Evolutionary conservation across 2,888 invertebrate species (phyloP).

Genomic region (Clanis bilineata): DNA sequence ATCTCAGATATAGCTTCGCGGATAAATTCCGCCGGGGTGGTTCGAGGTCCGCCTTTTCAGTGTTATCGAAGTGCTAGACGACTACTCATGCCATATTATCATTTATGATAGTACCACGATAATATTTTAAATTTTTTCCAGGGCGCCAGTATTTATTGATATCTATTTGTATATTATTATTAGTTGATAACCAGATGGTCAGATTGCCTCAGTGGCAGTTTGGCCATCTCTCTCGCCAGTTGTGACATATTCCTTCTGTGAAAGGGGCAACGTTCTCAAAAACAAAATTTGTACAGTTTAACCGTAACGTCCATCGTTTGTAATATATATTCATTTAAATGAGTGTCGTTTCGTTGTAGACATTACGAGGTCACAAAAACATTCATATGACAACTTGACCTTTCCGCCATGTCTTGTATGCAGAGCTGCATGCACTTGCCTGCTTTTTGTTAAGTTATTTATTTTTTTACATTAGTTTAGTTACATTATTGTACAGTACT

Average conservation of each 20-base stretch:
- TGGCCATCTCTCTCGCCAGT: conserved; percentile 82
- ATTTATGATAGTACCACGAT: conserved; percentile 59
- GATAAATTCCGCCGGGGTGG: conserved; percentile 51
- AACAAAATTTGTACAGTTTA: conserved; percentile 76
- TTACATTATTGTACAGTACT: conserved; percentile 78
- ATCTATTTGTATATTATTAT: conserved; percentile 60
- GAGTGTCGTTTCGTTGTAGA: conserved; percentile 87
- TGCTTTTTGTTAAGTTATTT: conserved; percentile 85
- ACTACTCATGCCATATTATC: conserved; percentile 62
- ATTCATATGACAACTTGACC: conserved; percentile 86
- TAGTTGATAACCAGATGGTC: conserved; percentile 73
- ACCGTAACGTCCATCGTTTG: conserved; percentile 81
- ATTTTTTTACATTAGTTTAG: conserved; percentile 82
- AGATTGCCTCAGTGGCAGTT: conserved; percentile 73
- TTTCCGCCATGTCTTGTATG: conserved; percentile 85
- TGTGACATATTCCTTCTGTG: conserved; percentile 94
- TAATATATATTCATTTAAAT: conserved; percentile 82
- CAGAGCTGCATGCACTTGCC: conserved; percentile 86
- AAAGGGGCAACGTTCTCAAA: conserved; percentile 91
- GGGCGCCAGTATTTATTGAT: conserved; percentile 69
- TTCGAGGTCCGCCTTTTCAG: conserved; percentile 57
- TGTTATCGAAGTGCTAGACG: conserved; percentile 58
- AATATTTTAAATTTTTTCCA: conserved; percentile 80
- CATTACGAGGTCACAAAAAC: conserved; percentile 79
- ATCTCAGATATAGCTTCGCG: conserved; percentile 71